Percentiles rank a stretch among this genome's conserved stretches.
phyloP scores from a whole-genome alignment of 2,888 invertebrate genomes.

The Drosophila macrospina region DNA sequence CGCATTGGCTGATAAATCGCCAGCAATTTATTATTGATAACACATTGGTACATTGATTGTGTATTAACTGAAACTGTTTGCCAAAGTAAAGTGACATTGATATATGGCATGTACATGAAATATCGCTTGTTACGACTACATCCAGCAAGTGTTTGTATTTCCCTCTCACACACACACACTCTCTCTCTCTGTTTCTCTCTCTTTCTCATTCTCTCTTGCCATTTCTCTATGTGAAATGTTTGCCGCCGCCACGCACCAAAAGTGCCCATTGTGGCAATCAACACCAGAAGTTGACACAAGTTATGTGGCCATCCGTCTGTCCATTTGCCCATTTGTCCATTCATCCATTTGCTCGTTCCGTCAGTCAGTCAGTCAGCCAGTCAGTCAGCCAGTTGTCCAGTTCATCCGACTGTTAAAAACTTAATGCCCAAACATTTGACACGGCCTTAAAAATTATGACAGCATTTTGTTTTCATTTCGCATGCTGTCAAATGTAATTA shows the following conservation, averaged over 20 bases:
- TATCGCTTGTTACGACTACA: slow-evolving; percentile 72
- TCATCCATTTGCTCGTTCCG: background rate
- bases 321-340: slow-evolving; percentile 9
- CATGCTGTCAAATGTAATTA: slow-evolving; percentile 40
- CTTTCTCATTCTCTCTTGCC: slow-evolving; percentile 9
- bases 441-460: slow-evolving; percentile 61
- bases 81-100: slow-evolving; percentile 82
- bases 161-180: slow-evolving; percentile 11
- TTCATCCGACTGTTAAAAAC: slow-evolving; percentile 39
- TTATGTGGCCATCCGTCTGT: slow-evolving; percentile 59
- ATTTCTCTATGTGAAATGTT: slow-evolving; percentile 21
- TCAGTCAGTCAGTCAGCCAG: background rate
- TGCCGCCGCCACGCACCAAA: slow-evolving; percentile 30
- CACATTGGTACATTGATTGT: slow-evolving; percentile 82
- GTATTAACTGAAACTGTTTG: slow-evolving; percentile 82
- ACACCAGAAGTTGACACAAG: slow-evolving; percentile 74
- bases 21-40: slow-evolving; percentile 81
- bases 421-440: slow-evolving; percentile 58
- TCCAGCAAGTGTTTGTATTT: slow-evolving; percentile 27
- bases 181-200: background rate
- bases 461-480: slow-evolving; percentile 55
- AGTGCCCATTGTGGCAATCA: slow-evolving; percentile 74
- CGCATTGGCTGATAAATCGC: slow-evolving; percentile 79
- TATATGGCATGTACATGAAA: slow-evolving; percentile 80
- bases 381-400: slow-evolving; percentile 21